phyloP scores from a whole-genome alignment of 2,113 vertebrate genomes.

The Chaetorhynchus papuensis region DNA sequence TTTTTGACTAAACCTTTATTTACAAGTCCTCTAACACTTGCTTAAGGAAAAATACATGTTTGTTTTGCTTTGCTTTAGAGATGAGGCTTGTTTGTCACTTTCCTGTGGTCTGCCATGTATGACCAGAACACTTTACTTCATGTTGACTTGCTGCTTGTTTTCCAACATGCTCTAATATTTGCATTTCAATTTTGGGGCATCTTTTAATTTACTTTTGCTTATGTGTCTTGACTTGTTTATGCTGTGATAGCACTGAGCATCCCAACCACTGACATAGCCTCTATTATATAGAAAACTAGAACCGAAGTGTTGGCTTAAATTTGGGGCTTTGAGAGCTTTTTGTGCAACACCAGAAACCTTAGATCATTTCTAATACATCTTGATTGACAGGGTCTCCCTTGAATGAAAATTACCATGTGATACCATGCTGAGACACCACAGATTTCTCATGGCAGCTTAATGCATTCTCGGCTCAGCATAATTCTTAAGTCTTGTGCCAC shows the following conservation, averaged over 20 bases:
- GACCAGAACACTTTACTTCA: background rate
- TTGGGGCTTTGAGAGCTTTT: background rate
- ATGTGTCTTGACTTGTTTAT: background rate
- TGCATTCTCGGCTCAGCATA: background rate
- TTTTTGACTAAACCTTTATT: background rate
- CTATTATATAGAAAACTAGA: background rate
- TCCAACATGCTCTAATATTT: background rate
- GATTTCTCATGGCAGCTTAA: constrained; percentile 12
- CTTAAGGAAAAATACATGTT: background rate
- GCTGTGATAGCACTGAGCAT: background rate
- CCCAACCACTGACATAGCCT: background rate
- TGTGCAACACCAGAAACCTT: background rate
- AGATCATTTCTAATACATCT: background rate
- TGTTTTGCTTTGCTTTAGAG: background rate
- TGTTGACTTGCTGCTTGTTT: background rate
- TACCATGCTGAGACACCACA: background rate
- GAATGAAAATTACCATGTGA: background rate
- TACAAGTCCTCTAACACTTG: background rate
- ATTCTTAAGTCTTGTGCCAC: background rate
- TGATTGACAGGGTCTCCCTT: background rate
- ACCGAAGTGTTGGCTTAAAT: accelerated
- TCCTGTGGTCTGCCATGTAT: background rate
- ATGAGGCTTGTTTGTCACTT: background rate
- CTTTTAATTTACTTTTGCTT: background rate
- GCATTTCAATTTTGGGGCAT: background rate